Conservation (phyloP, 2,797 vertebrate genomes). For the Percopsis omiscomaycus region DNA sequence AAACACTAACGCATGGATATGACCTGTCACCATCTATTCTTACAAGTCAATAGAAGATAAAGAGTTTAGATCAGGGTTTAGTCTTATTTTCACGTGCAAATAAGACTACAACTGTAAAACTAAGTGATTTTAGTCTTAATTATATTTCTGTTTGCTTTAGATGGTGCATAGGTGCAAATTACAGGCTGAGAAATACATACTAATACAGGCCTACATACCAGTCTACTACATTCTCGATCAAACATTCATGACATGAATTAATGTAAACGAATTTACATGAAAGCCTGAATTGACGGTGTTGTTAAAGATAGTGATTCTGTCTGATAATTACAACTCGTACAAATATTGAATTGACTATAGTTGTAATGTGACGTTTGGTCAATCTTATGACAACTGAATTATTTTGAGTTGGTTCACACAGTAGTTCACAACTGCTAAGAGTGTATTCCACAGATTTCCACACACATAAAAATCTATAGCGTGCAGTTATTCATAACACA, state of each 20-base stretch:
- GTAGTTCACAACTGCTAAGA: slow-evolving; percentile 80
- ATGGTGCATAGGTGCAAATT: background rate
- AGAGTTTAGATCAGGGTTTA: background rate
- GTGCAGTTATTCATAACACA: background rate
- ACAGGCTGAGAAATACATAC: slow-evolving; percentile 2
- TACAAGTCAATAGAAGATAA: slow-evolving; percentile 63
- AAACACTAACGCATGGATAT: slow-evolving; percentile 60
- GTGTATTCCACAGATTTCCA: slow-evolving; percentile 67
- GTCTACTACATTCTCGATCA: background rate
- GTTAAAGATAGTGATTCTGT: slow-evolving; percentile 37
- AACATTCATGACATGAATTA: slow-evolving; percentile 1
- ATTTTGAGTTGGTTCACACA: slow-evolving; percentile 72
- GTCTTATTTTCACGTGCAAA: background rate
- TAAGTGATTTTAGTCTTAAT: no score
- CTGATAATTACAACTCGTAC: slow-evolving; percentile 38
- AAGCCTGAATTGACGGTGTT: background rate
- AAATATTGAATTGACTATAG: slow-evolving; percentile 65
- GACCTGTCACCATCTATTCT: slow-evolving; percentile 67
- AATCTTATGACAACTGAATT: slow-evolving; percentile 79
- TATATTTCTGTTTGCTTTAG: background rate
- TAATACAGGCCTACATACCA: no score
- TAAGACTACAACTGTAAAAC: no score
- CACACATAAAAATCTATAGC: background rate
- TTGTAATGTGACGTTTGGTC: slow-evolving; percentile 84
- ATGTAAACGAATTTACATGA: slow-evolving; percentile 2